Base-by-base conservation (phyloP, 1,140 invertebrate genomes). In the Caenorhabditis brenneri region DNA sequence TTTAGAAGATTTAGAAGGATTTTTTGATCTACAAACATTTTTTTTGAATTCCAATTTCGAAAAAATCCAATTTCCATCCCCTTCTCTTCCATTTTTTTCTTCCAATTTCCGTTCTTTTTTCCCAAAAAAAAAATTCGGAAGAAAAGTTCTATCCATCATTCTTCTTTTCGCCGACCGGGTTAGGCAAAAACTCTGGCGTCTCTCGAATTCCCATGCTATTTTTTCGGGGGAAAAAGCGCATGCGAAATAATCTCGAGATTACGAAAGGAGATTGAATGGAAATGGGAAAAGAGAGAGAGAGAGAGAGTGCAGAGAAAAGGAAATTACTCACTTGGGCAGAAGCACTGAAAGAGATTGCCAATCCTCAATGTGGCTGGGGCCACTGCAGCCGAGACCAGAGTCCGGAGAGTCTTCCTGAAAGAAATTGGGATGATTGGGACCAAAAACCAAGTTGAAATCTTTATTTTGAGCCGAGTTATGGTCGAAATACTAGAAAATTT, bases 361-460 rank as follows among this genome's bases (percentile, higher is more conserved):
- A 82, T 90, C 89, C 58, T 90, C 88, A 49, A 90, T 90, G 82
- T 90, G 89, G 27, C 83, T 84, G 15, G 89, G 89, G 65, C 84
- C 80, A 49, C 87, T 88, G 39, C 88, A 88, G 19, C 89, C 89
- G 10, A 90, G 80, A 22, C 89, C 89, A 24, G 89, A 90, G 82
- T 90, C 89, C n/a, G 87, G 88, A 16, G 36, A 58, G 51, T 60
- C 69, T 31, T 84, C 78, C 65, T 74, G 65, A 24, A 74, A 42
- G 36, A 48, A 55, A n/a, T 27, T 27, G 53, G 27, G n/a, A 10
- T 1, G 6, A 83, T 80, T 9, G 29, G 22, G 22, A 53, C 27
- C 2, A 55, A 53, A 22, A 69, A 83, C 83, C 58, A 16, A 88
- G 12, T 60, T n/a, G 91, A 81, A 49, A 79, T 42, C 51, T 83